Base-by-base conservation (phyloP, 2,113 vertebrate genomes). In the Cercopithecus mona region DNA sequence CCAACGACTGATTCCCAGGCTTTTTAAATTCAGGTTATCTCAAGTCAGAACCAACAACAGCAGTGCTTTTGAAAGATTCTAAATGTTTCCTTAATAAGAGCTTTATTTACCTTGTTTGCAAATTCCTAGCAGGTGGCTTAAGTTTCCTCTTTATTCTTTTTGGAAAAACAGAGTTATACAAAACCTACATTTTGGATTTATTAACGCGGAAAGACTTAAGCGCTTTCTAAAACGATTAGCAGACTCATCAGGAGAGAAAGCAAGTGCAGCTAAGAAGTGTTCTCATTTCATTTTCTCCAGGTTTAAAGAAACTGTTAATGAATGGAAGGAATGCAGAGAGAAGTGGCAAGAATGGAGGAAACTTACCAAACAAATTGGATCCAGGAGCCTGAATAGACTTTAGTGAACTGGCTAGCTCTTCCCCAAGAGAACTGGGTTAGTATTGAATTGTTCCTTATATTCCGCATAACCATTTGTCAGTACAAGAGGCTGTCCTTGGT, bases 11-110 rank as follows among this genome's bases (percentile, higher is more conserved):
- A 27, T 78, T 82, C 40, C 61, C 40, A 23, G 73, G 72, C 55
- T 92, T 93, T 82, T 80, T 17, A 64, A 64, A 76, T 80, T 81
- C 72, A 80, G 89, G 61, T 90, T 90, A 96, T 93, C 89, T 85
- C 59, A 84, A 89, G 50, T 96, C 81, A 96, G 87, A 96, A 79
- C 70, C 52, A 84, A 70, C 38, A 90, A 68, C n/a, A 82, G 43
- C 12, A n/a, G 27, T 48, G 45, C 76, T 83, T 78, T 89, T 43
- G 73, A 95, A 93, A 66, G 32, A 64, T 81, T 8, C 14, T 30
- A 22, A 40, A 43, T 79, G 2, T 68, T 94, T 82, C 32, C 32
- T 96, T 59, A n/a, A 32, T 32, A 76, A 66, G 30, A 10, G 6
- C 22, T 43, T 92, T 89, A 48, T 70, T 91, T 66, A 94, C 88